Conservation (phyloP, 2,113 vertebrate genomes). For the Podarcis raffonei region DNA sequence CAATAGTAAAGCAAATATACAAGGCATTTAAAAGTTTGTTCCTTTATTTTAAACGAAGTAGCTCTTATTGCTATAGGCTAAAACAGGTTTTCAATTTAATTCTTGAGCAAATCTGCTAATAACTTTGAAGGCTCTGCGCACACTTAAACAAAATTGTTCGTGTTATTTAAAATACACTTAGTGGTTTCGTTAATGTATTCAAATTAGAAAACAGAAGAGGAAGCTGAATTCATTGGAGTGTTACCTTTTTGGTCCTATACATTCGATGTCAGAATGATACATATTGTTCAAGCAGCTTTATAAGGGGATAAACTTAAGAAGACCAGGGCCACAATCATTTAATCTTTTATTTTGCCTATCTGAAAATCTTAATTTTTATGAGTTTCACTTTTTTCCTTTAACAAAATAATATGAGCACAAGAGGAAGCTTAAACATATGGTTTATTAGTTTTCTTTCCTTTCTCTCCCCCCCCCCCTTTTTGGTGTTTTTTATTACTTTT, state of each 20-base stretch:
- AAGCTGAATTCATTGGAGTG: background rate
- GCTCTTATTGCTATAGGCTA: background rate
- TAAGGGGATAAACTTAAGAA: too few relatives aligned
- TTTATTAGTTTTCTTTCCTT: too few relatives aligned
- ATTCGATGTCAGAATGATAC: background rate
- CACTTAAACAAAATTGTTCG: background rate
- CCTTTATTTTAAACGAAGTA: background rate
- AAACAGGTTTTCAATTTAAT: background rate
- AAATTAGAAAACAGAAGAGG: conserved; percentile 1
- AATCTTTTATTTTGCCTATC: too few relatives aligned
- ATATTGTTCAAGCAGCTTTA: background rate
- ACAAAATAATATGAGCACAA: too few relatives aligned
- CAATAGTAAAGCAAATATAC: background rate
- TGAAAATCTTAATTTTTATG: too few relatives aligned
- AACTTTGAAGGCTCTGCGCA: background rate
- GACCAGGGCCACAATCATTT: too few relatives aligned
- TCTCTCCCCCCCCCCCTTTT: too few relatives aligned
- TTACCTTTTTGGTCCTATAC: background rate
- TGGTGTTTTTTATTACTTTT: too few relatives aligned
- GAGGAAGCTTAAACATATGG: too few relatives aligned
- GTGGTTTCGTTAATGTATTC: conserved; percentile 7
- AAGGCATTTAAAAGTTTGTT: background rate
- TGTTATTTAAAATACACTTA: background rate
- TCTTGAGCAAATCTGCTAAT: background rate
- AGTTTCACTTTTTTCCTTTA: too few relatives aligned